These are phyloP conservation scores for Trialeurodes vaporariorum DNA, from an alignment of 1,140 invertebrate species.

Conservation along the genomic window DNA sequence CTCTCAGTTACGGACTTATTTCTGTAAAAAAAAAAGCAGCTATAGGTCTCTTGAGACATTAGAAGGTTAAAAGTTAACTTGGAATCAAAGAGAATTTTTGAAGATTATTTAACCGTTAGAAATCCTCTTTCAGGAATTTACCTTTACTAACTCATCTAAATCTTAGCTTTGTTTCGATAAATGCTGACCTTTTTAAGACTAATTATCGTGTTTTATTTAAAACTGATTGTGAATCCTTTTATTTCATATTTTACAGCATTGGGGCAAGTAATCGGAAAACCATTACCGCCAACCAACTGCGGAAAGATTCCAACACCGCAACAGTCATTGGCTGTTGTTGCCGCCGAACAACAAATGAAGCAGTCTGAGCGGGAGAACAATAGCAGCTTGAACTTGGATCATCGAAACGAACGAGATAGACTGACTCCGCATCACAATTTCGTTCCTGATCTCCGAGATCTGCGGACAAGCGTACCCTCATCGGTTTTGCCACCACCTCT, in stretches of 20 bases:
- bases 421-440: constrained; percentile 17
- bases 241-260: constrained; percentile 9
- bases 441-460: constrained; percentile 20
- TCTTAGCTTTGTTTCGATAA: too few relatives aligned
- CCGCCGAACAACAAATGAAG: background rate
- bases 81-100: too few relatives aligned
- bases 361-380: background rate
- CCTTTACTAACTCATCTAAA: too few relatives aligned
- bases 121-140: too few relatives aligned
- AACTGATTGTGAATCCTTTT: too few relatives aligned
- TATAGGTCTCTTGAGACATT: too few relatives aligned
- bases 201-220: too few relatives aligned
- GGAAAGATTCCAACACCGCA: constrained; percentile 15
- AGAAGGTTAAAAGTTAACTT: too few relatives aligned
- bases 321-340: background rate
- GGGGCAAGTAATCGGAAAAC: constrained; percentile 16
- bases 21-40: too few relatives aligned
- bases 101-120: too few relatives aligned
- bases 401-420: constrained; percentile 10
- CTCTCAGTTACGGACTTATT: too few relatives aligned
- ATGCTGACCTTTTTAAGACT: too few relatives aligned
- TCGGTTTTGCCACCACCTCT: constrained; percentile 49
- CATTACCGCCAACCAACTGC: constrained; percentile 17
- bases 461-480: constrained; percentile 37
- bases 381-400: constrained; percentile 13